These are phyloP conservation scores for Ctenosaura bakeri DNA, from an alignment of 2,797 vertebrate species.

Conservation along the genomic window DNA sequence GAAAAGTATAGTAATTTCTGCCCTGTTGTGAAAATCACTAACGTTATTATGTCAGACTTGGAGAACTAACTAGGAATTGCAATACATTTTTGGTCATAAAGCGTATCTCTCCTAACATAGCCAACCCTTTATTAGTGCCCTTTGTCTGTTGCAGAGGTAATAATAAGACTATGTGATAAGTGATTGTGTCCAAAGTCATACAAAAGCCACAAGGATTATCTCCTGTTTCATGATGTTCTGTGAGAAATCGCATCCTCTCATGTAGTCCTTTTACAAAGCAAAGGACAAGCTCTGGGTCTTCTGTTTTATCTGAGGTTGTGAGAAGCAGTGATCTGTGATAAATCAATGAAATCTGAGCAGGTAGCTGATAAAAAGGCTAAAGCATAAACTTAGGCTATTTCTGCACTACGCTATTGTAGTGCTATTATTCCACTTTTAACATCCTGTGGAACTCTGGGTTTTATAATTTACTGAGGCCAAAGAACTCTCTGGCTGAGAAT, in stretches of 20 bases:
- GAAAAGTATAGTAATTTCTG: neutral
- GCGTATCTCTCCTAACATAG: neutral
- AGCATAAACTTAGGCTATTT: no score
- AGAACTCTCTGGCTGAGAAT: no score
- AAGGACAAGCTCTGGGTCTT: neutral
- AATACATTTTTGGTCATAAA: neutral
- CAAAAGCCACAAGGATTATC: neutral
- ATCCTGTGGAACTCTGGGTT: no score
- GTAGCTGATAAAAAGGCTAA: neutral
- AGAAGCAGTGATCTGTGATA: neutral
- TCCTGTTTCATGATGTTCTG: neutral
- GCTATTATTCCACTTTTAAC: no score
- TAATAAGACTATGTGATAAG: neutral
- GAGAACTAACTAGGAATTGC: neutral
- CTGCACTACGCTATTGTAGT: no score
- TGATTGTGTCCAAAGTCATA: neutral
- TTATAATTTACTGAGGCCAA: no score
- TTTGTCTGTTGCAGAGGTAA: neutral
- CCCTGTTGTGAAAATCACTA: neutral
- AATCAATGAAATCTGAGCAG: neutral
- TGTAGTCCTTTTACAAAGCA: neutral
- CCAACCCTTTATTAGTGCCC: neutral
- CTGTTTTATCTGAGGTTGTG: neutral
- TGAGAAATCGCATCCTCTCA: neutral
- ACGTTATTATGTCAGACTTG: neutral